Evolutionary conservation across 2,113 vertebrate genomes (phyloP), one percentile per base, ranked within the genome.

Genomic region (Benitochromis conjunctus): DNA sequence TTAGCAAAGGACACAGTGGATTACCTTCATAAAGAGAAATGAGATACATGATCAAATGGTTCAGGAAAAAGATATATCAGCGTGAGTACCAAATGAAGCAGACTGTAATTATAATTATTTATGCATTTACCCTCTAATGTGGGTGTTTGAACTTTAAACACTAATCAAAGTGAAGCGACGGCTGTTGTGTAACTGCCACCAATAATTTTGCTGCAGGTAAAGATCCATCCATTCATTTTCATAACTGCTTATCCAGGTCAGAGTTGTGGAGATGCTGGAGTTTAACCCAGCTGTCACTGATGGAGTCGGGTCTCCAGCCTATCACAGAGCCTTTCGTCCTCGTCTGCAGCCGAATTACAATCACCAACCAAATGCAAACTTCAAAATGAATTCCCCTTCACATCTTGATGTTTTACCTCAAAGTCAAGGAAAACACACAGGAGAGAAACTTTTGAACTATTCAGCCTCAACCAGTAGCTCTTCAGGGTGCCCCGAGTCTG

Each of bases 1-100:
- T 0, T 0, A 46, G 21, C 21, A 0, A 46, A 71, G 64, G 12
- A 43, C n/a, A n/a, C n/a, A n/a, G n/a, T n/a, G n/a, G 26, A 26
- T 26, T 26, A 26, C 66, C 13, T 71, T 71, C 41, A 71, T 29
- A 24, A 71, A 71, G 14, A 21, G 41, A 71, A 69, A 66, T 21
- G 62, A 41, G 62, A 66, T 21, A 46, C 21, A 71, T 18, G 41
- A 71, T 48, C 0, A 3, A 71, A 21, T 18, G 3, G n/a, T 11
- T 74, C 24, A 29, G 21, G 38, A 6, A 71, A 46, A 24, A 6
- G 18, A 24, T 2, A 41, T 0, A 74, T 71, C 66, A 48, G 41
- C 0, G 13, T 1, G 21, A 48, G 14, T 74, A 26, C 3, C 0
- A 48, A 48, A 74, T 74, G 14, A 48, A 19, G 41, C 6, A 3